These are phyloP conservation scores for Galago senegalensis DNA, from an alignment of 2,797 vertebrate genomes.

Conservation along the genomic window DNA sequence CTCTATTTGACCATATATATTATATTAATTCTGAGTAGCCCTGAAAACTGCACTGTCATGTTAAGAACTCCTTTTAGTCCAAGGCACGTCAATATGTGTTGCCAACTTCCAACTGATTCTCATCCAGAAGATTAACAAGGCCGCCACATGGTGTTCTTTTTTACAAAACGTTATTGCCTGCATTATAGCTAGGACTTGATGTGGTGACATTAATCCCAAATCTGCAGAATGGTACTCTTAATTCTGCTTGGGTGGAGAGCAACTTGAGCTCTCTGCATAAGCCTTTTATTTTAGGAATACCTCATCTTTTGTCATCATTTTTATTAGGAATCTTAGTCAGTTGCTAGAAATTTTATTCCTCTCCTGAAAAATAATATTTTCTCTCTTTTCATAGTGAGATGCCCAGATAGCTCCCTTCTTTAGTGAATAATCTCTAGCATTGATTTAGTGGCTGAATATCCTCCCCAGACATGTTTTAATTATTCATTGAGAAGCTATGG, in stretches of 20 bases:
- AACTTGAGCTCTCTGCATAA: conserved; percentile 72
- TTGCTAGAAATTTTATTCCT: conserved; percentile 76
- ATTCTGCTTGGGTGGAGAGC: conserved; percentile 77
- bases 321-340: conserved; percentile 71
- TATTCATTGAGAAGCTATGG: conserved; percentile 79
- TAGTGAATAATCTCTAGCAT: conserved; percentile 60
- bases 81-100: conserved; percentile 71
- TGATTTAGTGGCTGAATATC: conserved; percentile 65
- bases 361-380: conserved; percentile 57
- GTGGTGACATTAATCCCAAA: conserved; percentile 77
- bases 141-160: conserved; percentile 81
- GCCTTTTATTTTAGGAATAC: conserved; percentile 83
- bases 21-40: conserved; percentile 59
- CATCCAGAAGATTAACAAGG: conserved; percentile 84
- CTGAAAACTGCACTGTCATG: conserved; percentile 78
- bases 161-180: conserved; percentile 74
- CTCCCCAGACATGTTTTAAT: conserved; percentile 71
- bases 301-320: conserved; percentile 63
- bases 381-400: conserved; percentile 34
- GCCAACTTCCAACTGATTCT: conserved; percentile 77
- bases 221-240: conserved; percentile 81
- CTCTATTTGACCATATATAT: conserved; percentile 16
- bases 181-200: conserved; percentile 68
- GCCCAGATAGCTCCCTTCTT: conserved; percentile 45
- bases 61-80: conserved; percentile 72